These are phyloP conservation scores for Hemaris fuciformis DNA, from an alignment of 2,888 invertebrate genomes.

Conservation along the genomic window DNA sequence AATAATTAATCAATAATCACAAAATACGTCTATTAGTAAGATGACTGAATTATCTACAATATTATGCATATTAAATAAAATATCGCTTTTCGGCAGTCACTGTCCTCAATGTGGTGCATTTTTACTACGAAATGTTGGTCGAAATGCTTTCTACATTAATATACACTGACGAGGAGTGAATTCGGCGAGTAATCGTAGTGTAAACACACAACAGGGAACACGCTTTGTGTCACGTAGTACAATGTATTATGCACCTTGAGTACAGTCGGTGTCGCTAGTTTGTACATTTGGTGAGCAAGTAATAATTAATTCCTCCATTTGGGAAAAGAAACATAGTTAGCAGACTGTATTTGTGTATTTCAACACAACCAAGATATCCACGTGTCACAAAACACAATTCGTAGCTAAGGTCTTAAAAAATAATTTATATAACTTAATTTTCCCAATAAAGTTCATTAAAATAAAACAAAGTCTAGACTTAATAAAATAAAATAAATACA, in stretches of 20 bases:
- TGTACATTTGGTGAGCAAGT: too few species aligned
- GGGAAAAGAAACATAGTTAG: too few species aligned
- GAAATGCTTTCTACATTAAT: background rate
- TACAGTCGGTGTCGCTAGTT: background rate
- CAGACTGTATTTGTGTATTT: background rate
- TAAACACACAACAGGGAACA: background rate
- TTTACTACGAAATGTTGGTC: background rate
- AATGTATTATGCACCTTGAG: background rate
- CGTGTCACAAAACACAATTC: background rate
- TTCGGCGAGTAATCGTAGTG: background rate
- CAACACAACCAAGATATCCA: background rate
- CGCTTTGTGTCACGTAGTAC: background rate
- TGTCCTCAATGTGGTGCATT: background rate
- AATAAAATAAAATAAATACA: background rate
- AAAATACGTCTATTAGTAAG: conserved; percentile 9
- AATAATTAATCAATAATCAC: conserved; percentile 21
- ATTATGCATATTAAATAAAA: background rate
- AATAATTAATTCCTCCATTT: too few species aligned
- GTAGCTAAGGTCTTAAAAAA: conserved; percentile 4
- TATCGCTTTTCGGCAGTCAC: background rate
- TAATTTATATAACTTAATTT: background rate
- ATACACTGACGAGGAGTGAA: background rate
- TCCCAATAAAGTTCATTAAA: background rate
- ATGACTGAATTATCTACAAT: conserved; percentile 13
- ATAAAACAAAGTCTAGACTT: background rate